Conservation (phyloP, 1,140 invertebrate genomes). For the Ruditapes philippinarum region DNA sequence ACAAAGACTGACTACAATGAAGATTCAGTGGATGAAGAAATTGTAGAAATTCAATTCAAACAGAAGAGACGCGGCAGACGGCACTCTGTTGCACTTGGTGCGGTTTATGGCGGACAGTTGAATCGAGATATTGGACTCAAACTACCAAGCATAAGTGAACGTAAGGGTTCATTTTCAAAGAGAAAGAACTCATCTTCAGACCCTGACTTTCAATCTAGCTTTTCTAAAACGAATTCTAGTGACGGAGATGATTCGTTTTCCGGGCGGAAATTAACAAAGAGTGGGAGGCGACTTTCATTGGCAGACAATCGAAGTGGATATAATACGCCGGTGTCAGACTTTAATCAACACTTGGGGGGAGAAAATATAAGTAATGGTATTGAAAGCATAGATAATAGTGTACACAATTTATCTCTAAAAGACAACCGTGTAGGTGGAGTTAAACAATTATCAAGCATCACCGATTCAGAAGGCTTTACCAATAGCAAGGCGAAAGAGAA, state of each 20-base stretch:
- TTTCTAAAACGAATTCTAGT: not conserved
- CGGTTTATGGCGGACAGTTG: not conserved
- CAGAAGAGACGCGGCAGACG: not conserved
- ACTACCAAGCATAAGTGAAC: not conserved
- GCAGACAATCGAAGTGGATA: not conserved
- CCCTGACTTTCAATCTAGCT: too few species aligned
- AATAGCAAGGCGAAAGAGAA: not conserved
- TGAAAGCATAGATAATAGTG: too few species aligned
- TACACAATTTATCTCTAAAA: not conserved
- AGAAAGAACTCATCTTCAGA: too few species aligned
- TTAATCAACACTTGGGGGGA: too few species aligned
- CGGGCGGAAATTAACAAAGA: not conserved
- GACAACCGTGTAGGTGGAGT: not conserved
- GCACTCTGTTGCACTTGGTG: slow-evolving; percentile 1
- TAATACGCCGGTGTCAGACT: not conserved
- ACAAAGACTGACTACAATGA: not conserved
- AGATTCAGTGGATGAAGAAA: slow-evolving; percentile 1
- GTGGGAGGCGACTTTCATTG: not conserved
- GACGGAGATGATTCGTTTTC: not conserved
- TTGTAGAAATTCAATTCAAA: slow-evolving; percentile 17
- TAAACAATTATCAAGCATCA: not conserved
- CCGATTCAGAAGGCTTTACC: too few species aligned
- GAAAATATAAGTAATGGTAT: not conserved
- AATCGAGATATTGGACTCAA: not conserved
- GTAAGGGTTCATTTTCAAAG: not conserved